Evolutionary conservation across 2,797 vertebrate species (phyloP).

Genomic region (Echiichthys vipera): DNA sequence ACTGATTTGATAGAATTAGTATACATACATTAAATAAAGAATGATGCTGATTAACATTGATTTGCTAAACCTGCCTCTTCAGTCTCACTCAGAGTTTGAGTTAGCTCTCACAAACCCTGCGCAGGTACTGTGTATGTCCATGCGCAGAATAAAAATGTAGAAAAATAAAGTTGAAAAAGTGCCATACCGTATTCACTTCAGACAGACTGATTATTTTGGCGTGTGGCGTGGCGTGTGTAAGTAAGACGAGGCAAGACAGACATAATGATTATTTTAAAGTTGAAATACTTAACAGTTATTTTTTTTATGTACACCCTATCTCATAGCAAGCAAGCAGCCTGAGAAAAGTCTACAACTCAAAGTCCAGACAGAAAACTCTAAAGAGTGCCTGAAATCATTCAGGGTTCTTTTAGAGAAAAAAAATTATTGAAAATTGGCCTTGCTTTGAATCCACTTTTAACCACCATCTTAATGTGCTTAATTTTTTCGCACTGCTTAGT

Average conservation of each 20-base stretch:
- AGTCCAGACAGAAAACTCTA: not conserved
- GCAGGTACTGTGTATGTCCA: not conserved
- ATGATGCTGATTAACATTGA: not conserved
- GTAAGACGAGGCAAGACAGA: constrained; percentile 24
- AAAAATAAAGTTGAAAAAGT: not conserved
- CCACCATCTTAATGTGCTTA: not conserved
- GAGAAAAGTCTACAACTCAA: not conserved
- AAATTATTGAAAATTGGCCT: no score
- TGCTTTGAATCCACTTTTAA: not conserved
- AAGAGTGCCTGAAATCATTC: not conserved
- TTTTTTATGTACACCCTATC: not conserved
- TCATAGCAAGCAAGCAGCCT: not conserved
- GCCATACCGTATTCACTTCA: not conserved
- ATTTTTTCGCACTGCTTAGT: not conserved
- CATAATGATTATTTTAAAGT: constrained; percentile 22
- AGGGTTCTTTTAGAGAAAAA: no score
- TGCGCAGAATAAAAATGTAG: not conserved
- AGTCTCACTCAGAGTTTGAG: not conserved
- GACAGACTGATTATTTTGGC: not conserved
- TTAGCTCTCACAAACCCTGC: not conserved
- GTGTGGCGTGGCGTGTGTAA: not conserved
- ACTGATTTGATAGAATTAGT: not conserved
- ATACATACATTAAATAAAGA: not conserved
- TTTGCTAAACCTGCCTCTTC: constrained; percentile 5
- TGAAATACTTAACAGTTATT: not conserved